Evolutionary conservation across 2,797 vertebrate species (phyloP).

Genomic region (Telmatherina bonti): DNA sequence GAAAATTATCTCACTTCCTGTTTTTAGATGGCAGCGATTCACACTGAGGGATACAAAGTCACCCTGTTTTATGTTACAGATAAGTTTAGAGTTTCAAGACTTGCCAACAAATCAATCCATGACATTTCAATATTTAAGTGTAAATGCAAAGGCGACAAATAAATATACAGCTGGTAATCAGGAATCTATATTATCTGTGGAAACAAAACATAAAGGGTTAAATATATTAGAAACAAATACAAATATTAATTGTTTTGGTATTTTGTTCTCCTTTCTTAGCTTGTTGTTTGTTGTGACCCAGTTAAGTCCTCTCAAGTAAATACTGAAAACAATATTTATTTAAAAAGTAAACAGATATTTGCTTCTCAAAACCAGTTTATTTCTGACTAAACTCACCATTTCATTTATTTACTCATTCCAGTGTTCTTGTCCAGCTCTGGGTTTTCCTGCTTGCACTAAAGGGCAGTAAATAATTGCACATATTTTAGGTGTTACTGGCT

Average conservation of each 20-base stretch:
- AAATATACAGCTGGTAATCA: not conserved
- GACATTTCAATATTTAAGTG: not conserved
- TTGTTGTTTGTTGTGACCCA: not conserved
- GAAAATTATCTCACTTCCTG: conserved; percentile 37
- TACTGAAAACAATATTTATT: not conserved
- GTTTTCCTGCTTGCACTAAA: not conserved
- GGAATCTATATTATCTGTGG: not conserved
- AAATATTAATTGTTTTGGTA: not conserved
- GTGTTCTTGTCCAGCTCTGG: not conserved
- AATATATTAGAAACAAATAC: not conserved
- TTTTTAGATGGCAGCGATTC: conserved; percentile 21
- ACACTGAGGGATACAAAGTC: conserved; percentile 8
- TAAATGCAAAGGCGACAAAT: not conserved
- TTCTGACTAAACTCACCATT: not conserved
- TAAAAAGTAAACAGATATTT: not conserved
- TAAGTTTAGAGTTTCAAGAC: not conserved
- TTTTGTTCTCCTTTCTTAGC: not conserved
- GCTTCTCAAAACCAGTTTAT: not conserved
- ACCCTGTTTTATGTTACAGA: conserved; percentile 9
- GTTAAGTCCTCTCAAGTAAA: not conserved
- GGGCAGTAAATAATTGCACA: not conserved
- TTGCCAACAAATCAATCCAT: not conserved
- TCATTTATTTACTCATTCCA: not conserved
- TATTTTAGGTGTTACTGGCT: conserved; percentile 3
- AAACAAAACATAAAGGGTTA: not conserved